Evolutionary conservation across 2,113 vertebrate genomes (phyloP).

Genomic region (Tyto alba): DNA sequence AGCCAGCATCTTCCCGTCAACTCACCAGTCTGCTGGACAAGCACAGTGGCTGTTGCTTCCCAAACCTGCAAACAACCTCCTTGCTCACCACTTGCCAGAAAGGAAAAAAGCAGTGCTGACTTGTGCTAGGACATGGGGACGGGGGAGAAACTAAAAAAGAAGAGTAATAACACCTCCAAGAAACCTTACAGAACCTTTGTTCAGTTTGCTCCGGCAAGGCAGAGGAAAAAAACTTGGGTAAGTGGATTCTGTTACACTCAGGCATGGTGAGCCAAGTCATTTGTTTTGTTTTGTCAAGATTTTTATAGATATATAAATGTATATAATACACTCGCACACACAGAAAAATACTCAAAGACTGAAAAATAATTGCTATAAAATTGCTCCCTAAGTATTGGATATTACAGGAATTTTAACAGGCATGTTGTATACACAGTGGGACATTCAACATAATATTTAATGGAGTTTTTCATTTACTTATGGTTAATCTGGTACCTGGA

Average conservation of each 20-base stretch:
- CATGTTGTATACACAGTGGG: neutral
- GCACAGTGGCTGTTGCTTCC: neutral
- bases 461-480: neutral
- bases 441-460: neutral
- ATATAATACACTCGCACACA: neutral
- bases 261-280: neutral
- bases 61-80: neutral
- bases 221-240: neutral
- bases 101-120: neutral
- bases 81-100: neutral
- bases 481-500: neutral
- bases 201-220: neutral
- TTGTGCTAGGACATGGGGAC: neutral
- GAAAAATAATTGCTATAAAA: neutral
- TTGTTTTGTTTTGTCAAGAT: neutral
- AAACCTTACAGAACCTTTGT: neutral
- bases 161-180: neutral
- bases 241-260: neutral
- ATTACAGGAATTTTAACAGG: neutral
- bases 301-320: neutral
- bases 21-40: neutral
- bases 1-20: neutral
- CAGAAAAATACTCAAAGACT: neutral
- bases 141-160: neutral
- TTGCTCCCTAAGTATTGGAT: neutral